Evolutionary conservation across 2,797 vertebrate species (phyloP), one percentile per base, ranked within the genome.

Genomic region (Catharus ustulatus): DNA sequence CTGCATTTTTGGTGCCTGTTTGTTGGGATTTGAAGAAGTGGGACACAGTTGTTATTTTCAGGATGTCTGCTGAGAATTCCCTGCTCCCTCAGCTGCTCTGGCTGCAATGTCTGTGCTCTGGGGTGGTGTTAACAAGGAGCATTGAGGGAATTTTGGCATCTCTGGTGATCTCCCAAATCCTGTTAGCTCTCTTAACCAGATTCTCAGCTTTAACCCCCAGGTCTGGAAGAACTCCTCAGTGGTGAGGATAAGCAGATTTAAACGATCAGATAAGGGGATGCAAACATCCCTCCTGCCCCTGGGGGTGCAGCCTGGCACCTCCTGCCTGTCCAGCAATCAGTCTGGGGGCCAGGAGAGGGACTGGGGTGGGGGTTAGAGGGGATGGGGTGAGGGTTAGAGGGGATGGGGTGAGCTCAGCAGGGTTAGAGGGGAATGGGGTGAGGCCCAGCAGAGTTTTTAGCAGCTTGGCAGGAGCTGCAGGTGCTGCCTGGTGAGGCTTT

Each of bases 201-300:
- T 96, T 96, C 92, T 54, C 32, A 57, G 96, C 76, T 77, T 64
- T 89, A 68, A 43, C 67, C 15, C 57, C 52, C 62, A 20, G 26
- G 20, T 22, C 94, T 90, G 87, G 62, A 72, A 29, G 24, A 75
- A 26, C 84, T 91, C 72, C 87, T 54, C 38, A 69, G 76, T 62
- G 91, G 42, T 83, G 93, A 29, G 87, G 96, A 96, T 97, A 96
- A 96, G 86, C 79, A 95, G 95, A 83, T 95, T 94, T 80, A 94
- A 93, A 81, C 1, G 77, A 84, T 85, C 57, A 1, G 63, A 61
- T 75, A 68, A 81, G 69, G 32, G n/a, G 23, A 2, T 45, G 43
- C 48, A 45, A n/a, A 20, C 84, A 80, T 90, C 71, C 71, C 63
- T 61, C 58, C 32, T 42, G 77, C 87, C 46, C 40, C 55, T 72